A percentile compares a stretch with the other conserved stretches of the same genome.
Conservation (phyloP, 2,797 vertebrate genomes). For the Enteromius treurensis region DNA sequence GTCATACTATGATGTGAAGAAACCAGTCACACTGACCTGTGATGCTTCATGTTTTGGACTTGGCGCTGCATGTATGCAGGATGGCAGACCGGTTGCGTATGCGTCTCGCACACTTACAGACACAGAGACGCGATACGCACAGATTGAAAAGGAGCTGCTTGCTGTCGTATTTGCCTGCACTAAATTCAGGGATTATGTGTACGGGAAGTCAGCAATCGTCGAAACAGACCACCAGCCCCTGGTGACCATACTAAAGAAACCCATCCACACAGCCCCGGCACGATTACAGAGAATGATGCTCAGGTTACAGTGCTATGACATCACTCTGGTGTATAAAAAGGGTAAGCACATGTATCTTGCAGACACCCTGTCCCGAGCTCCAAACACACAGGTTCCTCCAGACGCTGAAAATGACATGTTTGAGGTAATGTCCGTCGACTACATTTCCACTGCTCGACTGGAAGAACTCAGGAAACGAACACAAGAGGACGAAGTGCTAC, state of each 20-base stretch:
- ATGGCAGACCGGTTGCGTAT: neutral
- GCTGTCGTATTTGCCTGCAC: neutral
- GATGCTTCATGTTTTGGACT: neutral
- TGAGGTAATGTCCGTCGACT: neutral
- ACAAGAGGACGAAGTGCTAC: neutral
- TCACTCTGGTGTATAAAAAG: neutral
- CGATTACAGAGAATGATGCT: neutral
- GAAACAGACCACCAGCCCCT: neutral
- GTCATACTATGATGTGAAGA: neutral
- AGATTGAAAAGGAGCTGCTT: neutral
- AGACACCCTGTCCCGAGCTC: neutral
- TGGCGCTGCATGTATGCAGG: neutral
- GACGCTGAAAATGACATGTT: neutral
- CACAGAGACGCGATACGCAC: neutral
- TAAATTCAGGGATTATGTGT: slow-evolving; percentile 2
- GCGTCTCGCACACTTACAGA: neutral
- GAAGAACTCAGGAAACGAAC: neutral
- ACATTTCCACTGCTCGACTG: neutral
- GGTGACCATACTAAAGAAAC: slow-evolving; percentile 4
- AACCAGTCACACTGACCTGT: neutral
- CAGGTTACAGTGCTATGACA: neutral
- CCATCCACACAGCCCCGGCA: neutral
- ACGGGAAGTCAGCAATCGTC: neutral
- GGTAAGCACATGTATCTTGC: neutral
- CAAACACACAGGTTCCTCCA: neutral